Conservation (phyloP, 2,797 vertebrate genomes). For the Nothura maculosa region DNA sequence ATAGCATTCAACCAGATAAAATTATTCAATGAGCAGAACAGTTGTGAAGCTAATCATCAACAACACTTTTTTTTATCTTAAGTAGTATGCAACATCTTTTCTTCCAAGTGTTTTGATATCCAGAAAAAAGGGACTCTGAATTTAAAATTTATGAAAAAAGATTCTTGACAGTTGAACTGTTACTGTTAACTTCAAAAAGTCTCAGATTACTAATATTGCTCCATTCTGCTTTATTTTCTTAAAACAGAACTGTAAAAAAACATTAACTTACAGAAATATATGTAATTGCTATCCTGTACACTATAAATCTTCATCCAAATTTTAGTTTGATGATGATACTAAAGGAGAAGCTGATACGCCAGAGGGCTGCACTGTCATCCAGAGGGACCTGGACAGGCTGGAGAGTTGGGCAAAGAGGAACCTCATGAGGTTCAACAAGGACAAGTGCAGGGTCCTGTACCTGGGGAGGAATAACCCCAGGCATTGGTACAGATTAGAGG, state of each 20-base stretch:
- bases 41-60: neutral
- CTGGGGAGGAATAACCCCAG: no score
- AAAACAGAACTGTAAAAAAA: neutral
- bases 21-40: neutral
- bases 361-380: no score
- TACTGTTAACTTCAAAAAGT: neutral
- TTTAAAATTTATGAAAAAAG: neutral
- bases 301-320: neutral
- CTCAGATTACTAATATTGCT: neutral
- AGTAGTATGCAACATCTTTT: neutral
- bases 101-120: neutral
- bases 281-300: neutral
- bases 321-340: no score
- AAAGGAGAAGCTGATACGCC: no score
- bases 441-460: no score
- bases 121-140: neutral
- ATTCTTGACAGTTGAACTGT: neutral
- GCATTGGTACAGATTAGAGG: no score
- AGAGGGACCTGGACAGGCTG: no score
- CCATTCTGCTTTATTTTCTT: neutral
- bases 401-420: no score
- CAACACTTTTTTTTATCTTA: neutral
- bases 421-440: no score
- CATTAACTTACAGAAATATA: neutral
- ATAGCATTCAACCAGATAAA: neutral